Evolutionary conservation across 2,797 vertebrate genomes (phyloP), one percentile per base, ranked within the genome.

Genomic region (Falco novaeseelandiae): DNA sequence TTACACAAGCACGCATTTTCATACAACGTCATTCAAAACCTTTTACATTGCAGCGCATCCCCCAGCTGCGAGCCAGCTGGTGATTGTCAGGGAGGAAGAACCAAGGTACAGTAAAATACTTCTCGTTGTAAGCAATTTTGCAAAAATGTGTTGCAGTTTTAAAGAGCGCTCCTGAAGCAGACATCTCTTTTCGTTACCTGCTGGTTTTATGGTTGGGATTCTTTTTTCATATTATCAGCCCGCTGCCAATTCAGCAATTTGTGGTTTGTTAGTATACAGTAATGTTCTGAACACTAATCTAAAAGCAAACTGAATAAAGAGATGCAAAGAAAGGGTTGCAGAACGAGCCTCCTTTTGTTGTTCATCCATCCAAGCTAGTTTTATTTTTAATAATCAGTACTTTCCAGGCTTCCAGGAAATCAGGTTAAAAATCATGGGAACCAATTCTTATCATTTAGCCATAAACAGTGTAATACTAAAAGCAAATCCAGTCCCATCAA

Each of bases 11-110:
- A 83, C 71, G 66, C 2, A 0, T 90, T 94, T 88, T 42, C 76
- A 70, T 48, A 72, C 82, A 73, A 25, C 1, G 3, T 78, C 19
- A 26, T 69, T 83, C 89, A 66, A 79, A 94, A 44, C 52, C 59
- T 73, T 88, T 86, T 76, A 30, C 73, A 63, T 25, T 0, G 2
- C 46, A 25, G 46, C 1, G 1, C 62, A 62, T 83, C 40, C 72
- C 34, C 73, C 93, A 95, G 92, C 83, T 96, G 93, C 6, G 10
- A 96, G 69, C 59, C 93, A 83, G 83, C 78, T 96, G 93, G 69
- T 44, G 67, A 59, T 8, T n/a, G 55, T 0, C 1, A n/a, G 51
- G 32, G 26, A 89, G 81, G 71, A 72, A 52, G 79, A 78, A 48
- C 38, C 4, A 8, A 83, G 62, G 22, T 36, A 29, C 18, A 4